These are phyloP conservation scores for Gouania willdenowi DNA, from an alignment of 2,797 vertebrate genomes.

Conservation along the genomic window DNA sequence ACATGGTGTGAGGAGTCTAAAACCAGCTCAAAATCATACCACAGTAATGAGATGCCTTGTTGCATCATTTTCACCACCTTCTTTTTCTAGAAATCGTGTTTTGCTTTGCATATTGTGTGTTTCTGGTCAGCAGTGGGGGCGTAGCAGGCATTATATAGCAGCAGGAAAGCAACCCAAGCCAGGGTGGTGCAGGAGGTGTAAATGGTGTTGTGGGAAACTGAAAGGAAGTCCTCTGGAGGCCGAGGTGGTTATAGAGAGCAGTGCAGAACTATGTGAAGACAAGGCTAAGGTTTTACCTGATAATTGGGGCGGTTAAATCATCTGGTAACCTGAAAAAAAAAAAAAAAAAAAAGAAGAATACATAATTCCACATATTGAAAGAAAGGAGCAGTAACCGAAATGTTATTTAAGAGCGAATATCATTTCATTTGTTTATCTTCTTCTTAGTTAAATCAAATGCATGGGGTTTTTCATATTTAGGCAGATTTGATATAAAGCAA, in stretches of 20 bases:
- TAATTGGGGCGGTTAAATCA: slow-evolving; percentile 66
- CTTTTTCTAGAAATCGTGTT: slow-evolving; percentile 48
- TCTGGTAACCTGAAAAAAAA: slow-evolving; percentile 54
- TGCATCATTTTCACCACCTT: slow-evolving; percentile 52
- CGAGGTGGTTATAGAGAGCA: slow-evolving; percentile 59
- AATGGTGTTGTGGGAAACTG: slow-evolving; percentile 64
- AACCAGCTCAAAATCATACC: slow-evolving; percentile 46
- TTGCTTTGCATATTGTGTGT: slow-evolving; percentile 37
- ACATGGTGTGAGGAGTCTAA: slow-evolving; percentile 59
- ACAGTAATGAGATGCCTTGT: slow-evolving; percentile 67
- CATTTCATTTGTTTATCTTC: too few relatives aligned
- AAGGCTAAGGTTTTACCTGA: slow-evolving; percentile 62
- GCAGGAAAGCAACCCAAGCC: slow-evolving; percentile 55
- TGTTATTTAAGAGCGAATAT: too few relatives aligned
- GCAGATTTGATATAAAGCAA: too few relatives aligned
- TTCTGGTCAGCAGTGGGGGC: slow-evolving; percentile 49
- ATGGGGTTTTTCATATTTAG: too few relatives aligned
- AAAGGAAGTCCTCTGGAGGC: slow-evolving; percentile 61
- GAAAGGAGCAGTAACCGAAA: too few relatives aligned
- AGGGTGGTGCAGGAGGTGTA: slow-evolving; percentile 56
- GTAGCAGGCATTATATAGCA: slow-evolving; percentile 50
- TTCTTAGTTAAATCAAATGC: too few relatives aligned
- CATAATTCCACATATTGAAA: too few relatives aligned
- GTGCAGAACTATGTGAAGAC: slow-evolving; percentile 53
- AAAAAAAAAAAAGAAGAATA: too few relatives aligned